phyloP scores from a whole-genome alignment of 2,797 vertebrate species.

The Sarcoramphus papa region DNA sequence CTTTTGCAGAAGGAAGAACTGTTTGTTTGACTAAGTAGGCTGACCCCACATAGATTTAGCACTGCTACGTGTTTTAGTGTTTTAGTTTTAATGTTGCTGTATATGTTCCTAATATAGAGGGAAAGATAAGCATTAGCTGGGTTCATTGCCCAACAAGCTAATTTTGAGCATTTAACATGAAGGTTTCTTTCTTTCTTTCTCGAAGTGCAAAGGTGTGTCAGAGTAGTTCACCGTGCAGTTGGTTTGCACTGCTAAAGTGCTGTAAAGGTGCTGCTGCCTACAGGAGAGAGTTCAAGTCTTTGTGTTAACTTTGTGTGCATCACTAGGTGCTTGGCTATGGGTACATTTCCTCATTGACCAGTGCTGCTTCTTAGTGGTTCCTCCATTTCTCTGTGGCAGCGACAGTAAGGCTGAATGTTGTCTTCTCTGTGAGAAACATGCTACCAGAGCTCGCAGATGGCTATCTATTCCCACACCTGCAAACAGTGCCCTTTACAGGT shows the following conservation, averaged over 20 bases:
- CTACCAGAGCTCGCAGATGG: not conserved
- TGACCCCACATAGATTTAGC: not conserved
- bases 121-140: not conserved
- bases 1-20: not conserved
- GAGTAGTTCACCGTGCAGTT: not conserved
- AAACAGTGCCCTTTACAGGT: not conserved
- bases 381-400: not conserved
- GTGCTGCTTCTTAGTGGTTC: not conserved
- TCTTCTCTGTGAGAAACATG: not conserved
- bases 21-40: not conserved
- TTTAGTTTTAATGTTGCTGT: not conserved
- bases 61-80: not conserved
- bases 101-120: not conserved
- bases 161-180: not conserved
- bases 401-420: not conserved
- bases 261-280: not conserved
- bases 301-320: not conserved
- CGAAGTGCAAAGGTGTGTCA: not conserved
- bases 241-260: not conserved
- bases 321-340: not conserved
- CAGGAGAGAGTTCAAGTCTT: not conserved
- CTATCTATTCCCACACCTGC: not conserved
- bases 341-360: not conserved
- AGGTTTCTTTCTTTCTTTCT: not conserved
- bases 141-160: not conserved